Conservation (phyloP, 2,888 invertebrate genomes). For the Lasius platythorax region DNA sequence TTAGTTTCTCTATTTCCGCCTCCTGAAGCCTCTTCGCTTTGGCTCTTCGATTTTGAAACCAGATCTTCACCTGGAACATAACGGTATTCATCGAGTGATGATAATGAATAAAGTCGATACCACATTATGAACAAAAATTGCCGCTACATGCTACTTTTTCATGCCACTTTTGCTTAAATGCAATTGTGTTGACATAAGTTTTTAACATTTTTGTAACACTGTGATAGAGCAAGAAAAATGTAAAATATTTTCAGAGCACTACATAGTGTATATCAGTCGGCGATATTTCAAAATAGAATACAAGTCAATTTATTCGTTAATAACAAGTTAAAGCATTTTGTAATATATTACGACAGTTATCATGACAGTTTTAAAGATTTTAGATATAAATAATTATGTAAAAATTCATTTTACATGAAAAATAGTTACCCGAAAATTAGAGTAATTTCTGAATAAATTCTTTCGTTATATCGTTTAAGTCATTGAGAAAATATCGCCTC, state of each 20-base stretch:
- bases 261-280: neutral
- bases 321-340: neutral
- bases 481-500: neutral
- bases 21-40: constrained; percentile 99
- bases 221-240: neutral
- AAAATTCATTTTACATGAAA: neutral
- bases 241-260: neutral
- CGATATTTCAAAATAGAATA: neutral
- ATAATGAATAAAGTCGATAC: neutral
- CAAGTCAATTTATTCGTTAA: neutral
- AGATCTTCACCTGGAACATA: constrained; percentile 90
- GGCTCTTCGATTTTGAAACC: constrained; percentile 93
- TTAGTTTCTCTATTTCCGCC: constrained; percentile 96
- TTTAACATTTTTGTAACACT: neutral
- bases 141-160: neutral
- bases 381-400: neutral
- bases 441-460: neutral
- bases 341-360: neutral
- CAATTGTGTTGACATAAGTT: neutral
- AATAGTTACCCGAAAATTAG: neutral
- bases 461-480: neutral
- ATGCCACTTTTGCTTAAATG: neutral
- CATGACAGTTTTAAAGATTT: neutral
- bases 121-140: neutral
- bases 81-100: neutral